These are phyloP conservation scores for Jordanella pulchra DNA, from an alignment of 2,797 vertebrate genomes.

Conservation along the genomic window DNA sequence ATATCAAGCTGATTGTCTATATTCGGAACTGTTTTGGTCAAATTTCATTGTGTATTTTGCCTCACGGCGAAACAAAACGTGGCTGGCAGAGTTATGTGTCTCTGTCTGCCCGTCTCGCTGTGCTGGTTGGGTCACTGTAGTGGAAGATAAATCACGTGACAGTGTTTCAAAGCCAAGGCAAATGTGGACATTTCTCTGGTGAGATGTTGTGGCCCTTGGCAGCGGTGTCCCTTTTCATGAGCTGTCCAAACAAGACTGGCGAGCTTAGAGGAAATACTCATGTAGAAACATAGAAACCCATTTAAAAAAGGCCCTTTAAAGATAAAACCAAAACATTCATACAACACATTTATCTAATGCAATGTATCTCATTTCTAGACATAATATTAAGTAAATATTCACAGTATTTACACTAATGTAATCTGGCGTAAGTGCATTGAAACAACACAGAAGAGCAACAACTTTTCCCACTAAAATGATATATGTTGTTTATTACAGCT, in stretches of 20 bases:
- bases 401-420: background rate
- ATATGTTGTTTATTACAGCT: background rate
- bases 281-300: background rate
- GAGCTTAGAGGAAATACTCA: background rate
- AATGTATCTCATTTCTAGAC: no score
- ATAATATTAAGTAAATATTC: background rate
- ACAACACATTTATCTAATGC: no score
- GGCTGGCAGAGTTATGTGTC: background rate
- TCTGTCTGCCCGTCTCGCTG: background rate
- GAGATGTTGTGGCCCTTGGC: background rate
- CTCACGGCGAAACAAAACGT: background rate
- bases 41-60: background rate
- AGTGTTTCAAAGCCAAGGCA: background rate
- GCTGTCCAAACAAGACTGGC: background rate
- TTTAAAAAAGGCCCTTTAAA: background rate
- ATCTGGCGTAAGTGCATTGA: no score
- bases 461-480: background rate
- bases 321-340: background rate
- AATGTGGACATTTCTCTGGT: background rate
- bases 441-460: background rate
- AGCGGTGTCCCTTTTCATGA: background rate
- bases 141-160: background rate
- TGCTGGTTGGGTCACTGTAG: background rate
- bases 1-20: background rate
- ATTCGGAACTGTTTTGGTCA: background rate